These are phyloP conservation scores for Calyptomena viridis DNA, from an alignment of 2,113 vertebrate genomes.

Conservation along the genomic window DNA sequence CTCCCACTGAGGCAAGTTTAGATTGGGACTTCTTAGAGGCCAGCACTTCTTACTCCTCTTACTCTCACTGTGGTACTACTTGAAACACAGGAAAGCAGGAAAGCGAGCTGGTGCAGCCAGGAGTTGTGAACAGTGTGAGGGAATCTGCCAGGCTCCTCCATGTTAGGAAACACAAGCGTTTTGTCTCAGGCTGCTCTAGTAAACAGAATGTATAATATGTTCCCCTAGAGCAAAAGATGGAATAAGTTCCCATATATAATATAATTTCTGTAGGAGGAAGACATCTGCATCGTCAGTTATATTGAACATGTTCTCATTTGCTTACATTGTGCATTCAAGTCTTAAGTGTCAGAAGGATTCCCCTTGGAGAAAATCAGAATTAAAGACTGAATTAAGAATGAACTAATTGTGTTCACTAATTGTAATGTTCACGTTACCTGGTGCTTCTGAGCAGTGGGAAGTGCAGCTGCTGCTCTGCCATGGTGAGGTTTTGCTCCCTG, in stretches of 20 bases:
- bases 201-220: conserved; percentile 44
- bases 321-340: conserved; percentile 22
- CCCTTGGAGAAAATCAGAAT: conserved; percentile 25
- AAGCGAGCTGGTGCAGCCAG: background rate
- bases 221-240: conserved; percentile 4
- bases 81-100: background rate
- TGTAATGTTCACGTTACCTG: background rate
- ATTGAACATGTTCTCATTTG: conserved; percentile 1
- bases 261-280: conserved; percentile 43
- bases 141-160: conserved; percentile 11
- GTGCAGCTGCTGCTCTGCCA: background rate
- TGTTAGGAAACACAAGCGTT: conserved; percentile 4
- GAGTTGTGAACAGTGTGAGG: background rate
- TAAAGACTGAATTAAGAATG: conserved; percentile 45
- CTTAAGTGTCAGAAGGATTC: conserved; percentile 32
- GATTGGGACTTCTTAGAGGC: background rate
- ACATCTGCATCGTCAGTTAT: conserved; percentile 27
- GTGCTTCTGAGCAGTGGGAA: background rate
- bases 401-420: conserved; percentile 53
- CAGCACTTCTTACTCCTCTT: background rate
- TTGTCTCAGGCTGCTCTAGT: conserved; percentile 38
- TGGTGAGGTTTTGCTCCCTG: background rate
- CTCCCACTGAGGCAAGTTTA: background rate
- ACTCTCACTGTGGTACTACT: background rate
- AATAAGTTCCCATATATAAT: conserved; percentile 37